Evolutionary conservation across 2,888 invertebrate species (phyloP), one percentile per base, ranked within the genome.

Genomic region (Clivina fossor): DNA sequence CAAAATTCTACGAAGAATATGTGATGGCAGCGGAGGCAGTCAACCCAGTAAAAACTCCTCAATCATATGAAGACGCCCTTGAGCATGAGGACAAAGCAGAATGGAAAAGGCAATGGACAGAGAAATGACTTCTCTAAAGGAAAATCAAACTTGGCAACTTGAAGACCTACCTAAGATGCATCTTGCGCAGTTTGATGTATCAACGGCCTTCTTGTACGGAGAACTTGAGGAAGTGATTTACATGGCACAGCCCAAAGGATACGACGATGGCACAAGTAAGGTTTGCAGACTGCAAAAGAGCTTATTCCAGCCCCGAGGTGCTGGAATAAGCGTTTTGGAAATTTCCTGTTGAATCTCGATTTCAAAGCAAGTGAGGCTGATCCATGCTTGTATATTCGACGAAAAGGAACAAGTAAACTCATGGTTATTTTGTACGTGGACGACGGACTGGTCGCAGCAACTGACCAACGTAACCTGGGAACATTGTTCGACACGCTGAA

Each of bases 181-280:
- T 26, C 43, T 68, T 9, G 37, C 26, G 26, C 59, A 62, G 48
- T 62, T 63, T 56, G 61, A 62, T 46, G 61, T 63, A 57, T 50
- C 33, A 56, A 50, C 43, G 18, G 47, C 56, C 2, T 67, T 67
- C 48, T 44, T 69, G 4, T 59, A 68, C 53, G 67, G 65, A 4
- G 56, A 65, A 2, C 56, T 68, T 3, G 56, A 63, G 11, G 64
- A 68, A 49, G 58, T 55, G 7, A 61, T 69, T 9, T 67, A 63
- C 38, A 68, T 69, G 67, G 57, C 59, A 22, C 65, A 67, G 20
- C 69, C 69, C 35, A 58, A 65, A 40, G 68, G 68, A 4, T 65
- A 61, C 40, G 41, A 58, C n/a, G 63, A 65, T 49, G 63, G 61
- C 13, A 61, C 62, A 1, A 38, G 40, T 2, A 28, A 46, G 13